phyloP scores from a whole-genome alignment of 2,888 invertebrate species.

The Spodoptera exigua region DNA sequence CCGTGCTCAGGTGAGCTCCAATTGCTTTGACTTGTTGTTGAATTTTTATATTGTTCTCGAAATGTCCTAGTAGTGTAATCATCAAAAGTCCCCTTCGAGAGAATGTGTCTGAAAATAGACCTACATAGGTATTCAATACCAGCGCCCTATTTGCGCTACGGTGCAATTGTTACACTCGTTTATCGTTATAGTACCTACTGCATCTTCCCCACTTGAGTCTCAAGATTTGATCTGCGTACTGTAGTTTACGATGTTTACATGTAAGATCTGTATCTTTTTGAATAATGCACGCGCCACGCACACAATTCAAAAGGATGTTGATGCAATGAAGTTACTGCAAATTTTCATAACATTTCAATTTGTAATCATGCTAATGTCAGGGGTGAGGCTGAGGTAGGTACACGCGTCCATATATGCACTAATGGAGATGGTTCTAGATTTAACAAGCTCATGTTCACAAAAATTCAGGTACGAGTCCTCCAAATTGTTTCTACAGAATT shows the following conservation, averaged over 20 bases:
- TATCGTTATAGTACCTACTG: constrained; percentile 22
- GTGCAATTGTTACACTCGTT: constrained; percentile 21
- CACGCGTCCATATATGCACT: too few species aligned
- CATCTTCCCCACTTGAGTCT: background rate
- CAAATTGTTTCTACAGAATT: too few species aligned
- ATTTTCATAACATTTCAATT: background rate
- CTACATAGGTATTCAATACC: constrained; percentile 7
- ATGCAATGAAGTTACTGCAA: background rate
- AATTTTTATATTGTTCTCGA: background rate
- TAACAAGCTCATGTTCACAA: too few species aligned
- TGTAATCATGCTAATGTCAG: background rate
- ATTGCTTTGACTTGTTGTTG: background rate
- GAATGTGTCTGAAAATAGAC: constrained; percentile 21
- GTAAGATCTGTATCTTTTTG: background rate
- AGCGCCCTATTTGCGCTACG: constrained; percentile 13
- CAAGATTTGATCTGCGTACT: background rate
- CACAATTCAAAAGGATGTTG: background rate
- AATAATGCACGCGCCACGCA: background rate
- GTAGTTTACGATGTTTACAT: background rate
- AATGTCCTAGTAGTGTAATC: background rate
- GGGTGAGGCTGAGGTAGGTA: too few species aligned
- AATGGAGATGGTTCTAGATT: too few species aligned
- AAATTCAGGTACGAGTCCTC: background rate
- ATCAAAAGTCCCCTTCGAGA: constrained; percentile 11
- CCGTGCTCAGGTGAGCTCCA: constrained; percentile 80